Percentiles rank a stretch among this genome's conserved stretches.
These are phyloP conservation scores for Anticlea derivata DNA, from an alignment of 2,888 invertebrate species.

Conservation along the genomic window DNA sequence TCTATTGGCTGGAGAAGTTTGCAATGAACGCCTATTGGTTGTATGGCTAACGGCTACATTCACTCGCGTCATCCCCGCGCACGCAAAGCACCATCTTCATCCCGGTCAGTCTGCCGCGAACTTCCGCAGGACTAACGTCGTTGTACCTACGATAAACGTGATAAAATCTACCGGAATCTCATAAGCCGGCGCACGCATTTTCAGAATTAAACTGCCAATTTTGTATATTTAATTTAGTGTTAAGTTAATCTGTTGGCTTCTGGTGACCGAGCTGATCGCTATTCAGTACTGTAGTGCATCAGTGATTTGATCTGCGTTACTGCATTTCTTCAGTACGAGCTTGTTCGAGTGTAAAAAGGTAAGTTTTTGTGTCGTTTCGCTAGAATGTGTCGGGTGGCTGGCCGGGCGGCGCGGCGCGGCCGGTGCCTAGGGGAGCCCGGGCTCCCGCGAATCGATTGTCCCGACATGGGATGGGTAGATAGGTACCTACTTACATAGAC, in stretches of 20 bases:
- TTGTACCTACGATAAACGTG: conserved; percentile 42
- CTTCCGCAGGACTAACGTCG: conserved; percentile 64
- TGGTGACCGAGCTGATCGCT: conserved; percentile 56
- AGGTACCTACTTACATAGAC: conserved; percentile 38
- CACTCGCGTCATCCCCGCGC: conserved; percentile 63
- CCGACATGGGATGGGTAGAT: conserved; percentile 50
- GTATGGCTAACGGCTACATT: conserved; percentile 57
- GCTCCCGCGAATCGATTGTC: conserved; percentile 75
- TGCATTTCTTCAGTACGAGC: conserved; percentile 71
- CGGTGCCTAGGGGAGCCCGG: conserved; percentile 63
- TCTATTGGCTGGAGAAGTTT: conserved; percentile 50
- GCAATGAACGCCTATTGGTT: conserved; percentile 53
- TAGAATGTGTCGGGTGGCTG: conserved; percentile 51
- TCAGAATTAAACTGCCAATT: conserved; percentile 44
- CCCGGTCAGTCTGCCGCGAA: conserved; percentile 76
- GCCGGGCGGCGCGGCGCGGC: conserved; percentile 43
- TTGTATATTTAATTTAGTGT: conserved; percentile 55
- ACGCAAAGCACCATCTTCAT: conserved; percentile 70
- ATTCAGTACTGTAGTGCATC: conserved; percentile 62
- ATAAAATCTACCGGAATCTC: conserved; percentile 54
- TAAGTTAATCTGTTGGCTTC: conserved; percentile 66
- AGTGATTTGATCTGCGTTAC: conserved; percentile 71
- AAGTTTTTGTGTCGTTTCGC: conserved; percentile 66
- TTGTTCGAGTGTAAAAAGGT: conserved; percentile 76
- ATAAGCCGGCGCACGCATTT: conserved; percentile 53